These are phyloP conservation scores for Andrena hattorfiana DNA, from an alignment of 2,888 invertebrate species.

Conservation along the genomic window DNA sequence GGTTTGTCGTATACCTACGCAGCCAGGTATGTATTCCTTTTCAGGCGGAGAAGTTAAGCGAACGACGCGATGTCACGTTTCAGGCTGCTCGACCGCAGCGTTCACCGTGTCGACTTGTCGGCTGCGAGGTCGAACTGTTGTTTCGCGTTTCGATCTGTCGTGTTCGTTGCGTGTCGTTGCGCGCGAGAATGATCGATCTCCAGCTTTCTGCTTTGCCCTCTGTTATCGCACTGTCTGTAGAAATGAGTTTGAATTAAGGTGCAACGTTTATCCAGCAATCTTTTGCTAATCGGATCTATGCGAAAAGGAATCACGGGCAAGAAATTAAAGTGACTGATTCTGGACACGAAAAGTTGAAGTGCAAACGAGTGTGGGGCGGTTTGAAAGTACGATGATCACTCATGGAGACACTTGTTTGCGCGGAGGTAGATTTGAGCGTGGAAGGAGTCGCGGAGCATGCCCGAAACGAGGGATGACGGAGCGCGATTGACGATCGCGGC, in stretches of 20 bases:
- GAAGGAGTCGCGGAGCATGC: conserved; percentile 7
- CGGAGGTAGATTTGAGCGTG: conserved; percentile 15
- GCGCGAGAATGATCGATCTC: conserved; percentile 31
- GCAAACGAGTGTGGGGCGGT: conserved; percentile 19
- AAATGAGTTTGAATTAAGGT: not conserved
- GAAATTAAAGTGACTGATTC: not conserved
- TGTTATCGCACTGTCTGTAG: not conserved
- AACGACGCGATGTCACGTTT: conserved; percentile 43
- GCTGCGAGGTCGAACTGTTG: conserved; percentile 24
- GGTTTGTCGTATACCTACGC: conserved; percentile 17
- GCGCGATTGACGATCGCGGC: conserved; percentile 48
- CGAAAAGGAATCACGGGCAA: not conserved
- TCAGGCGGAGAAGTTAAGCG: conserved; percentile 17
- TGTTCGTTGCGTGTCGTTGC: conserved; percentile 34
- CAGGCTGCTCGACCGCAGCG: conserved; percentile 42
- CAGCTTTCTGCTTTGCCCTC: conserved; percentile 26
- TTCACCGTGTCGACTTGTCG: conserved; percentile 15
- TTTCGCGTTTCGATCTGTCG: conserved; percentile 29
- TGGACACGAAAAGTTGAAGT: conserved; percentile 18
- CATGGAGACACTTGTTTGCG: conserved; percentile 54
- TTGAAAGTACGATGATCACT: conserved; percentile 46
- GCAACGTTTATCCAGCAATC: not conserved
- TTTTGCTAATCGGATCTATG: too few relatives aligned
- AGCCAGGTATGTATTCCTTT: conserved; percentile 44
- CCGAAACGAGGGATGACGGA: conserved; percentile 52